These are phyloP conservation scores for Chloropsis hardwickii DNA, from an alignment of 2,113 vertebrate genomes.

Conservation along the genomic window DNA sequence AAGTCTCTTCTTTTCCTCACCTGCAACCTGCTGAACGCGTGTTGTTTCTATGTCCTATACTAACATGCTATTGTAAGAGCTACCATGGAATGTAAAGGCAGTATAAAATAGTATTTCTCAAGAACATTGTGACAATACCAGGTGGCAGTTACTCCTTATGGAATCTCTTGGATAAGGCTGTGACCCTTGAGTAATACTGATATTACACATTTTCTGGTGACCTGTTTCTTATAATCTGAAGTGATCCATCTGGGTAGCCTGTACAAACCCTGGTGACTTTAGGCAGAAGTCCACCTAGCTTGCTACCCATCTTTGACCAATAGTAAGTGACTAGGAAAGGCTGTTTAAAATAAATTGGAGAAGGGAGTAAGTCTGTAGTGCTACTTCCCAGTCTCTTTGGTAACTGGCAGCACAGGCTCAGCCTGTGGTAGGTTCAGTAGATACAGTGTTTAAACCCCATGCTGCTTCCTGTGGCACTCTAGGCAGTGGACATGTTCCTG, in stretches of 20 bases:
- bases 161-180: neutral
- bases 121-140: neutral
- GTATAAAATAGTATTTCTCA: neutral
- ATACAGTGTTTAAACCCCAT: neutral
- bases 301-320: neutral
- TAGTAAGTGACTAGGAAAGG: neutral
- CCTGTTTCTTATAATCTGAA: neutral
- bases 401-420: neutral
- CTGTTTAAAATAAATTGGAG: neutral
- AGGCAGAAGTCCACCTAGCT: neutral
- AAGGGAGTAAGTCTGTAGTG: neutral
- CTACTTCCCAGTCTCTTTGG: neutral
- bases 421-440: neutral
- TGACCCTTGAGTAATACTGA: neutral
- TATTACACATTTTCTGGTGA: neutral
- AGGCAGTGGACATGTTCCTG: neutral
- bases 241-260: neutral
- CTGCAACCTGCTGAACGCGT: no score
- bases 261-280: neutral
- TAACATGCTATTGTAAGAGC: neutral
- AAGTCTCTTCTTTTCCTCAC: no score
- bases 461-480: rapidly evolving
- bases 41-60: no score
- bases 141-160: neutral
- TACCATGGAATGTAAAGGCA: neutral